A percentile compares a stretch with the other conserved stretches of the same genome.
These are phyloP conservation scores for Spea hammondii DNA, from an alignment of 2,797 vertebrate species.

Conservation along the genomic window DNA sequence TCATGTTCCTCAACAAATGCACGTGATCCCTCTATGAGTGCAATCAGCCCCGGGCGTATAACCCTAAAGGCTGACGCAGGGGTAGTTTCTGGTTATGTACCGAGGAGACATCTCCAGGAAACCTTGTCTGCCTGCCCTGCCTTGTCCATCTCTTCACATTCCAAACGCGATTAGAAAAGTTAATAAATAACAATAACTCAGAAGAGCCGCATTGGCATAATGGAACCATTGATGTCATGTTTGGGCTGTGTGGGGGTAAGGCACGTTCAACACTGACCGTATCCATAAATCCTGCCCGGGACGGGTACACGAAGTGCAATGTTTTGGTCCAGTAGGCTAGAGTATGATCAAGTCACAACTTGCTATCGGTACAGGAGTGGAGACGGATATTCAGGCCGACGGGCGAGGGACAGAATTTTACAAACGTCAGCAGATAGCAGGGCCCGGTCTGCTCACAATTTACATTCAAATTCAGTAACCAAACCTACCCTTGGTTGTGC, in stretches of 20 bases:
- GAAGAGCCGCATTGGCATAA: neutral
- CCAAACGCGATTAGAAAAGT: neutral
- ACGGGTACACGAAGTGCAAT: neutral
- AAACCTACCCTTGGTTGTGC: no score
- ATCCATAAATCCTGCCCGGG: neutral
- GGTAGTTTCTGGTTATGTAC: conserved; percentile 3
- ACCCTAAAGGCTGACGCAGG: neutral
- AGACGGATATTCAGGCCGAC: no score
- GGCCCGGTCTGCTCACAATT: no score
- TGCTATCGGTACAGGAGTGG: neutral
- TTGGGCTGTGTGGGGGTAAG: neutral
- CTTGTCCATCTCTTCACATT: neutral
- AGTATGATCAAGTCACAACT: neutral
- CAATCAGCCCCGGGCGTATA: neutral
- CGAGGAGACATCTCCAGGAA: neutral
- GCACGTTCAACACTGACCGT: neutral
- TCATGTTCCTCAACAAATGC: neutral
- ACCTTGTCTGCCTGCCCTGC: neutral
- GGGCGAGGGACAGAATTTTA: no score
- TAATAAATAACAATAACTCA: neutral
- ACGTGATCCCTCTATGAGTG: neutral
- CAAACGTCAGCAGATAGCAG: no score
- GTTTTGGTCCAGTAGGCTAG: neutral
- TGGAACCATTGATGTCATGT: no score
- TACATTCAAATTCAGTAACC: no score